A percentile compares a stretch with the other conserved stretches of the same genome.
These are phyloP conservation scores for Nothoprocta pentlandii DNA, from an alignment of 2,113 vertebrate genomes.

Conservation along the genomic window DNA sequence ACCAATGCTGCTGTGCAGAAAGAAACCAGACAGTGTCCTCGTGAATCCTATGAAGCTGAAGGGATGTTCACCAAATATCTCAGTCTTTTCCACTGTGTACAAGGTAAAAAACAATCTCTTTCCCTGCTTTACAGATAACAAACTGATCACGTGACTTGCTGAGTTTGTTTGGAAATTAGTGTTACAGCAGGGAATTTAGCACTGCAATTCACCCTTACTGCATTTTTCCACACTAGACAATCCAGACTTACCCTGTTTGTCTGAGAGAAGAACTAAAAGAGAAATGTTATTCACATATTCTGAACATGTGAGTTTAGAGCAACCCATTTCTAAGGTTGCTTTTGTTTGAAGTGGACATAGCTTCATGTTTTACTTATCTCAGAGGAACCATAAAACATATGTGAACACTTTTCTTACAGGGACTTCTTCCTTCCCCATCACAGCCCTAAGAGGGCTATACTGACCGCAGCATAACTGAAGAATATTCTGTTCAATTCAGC, in stretches of 20 bases:
- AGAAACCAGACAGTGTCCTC: background rate
- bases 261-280: background rate
- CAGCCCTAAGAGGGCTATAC: background rate
- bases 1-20: background rate
- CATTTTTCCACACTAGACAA: background rate
- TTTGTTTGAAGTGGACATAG: background rate
- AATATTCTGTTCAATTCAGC: background rate
- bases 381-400: background rate
- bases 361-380: background rate
- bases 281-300: background rate
- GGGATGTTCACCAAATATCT: background rate
- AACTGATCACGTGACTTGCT: background rate
- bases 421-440: background rate
- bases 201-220: background rate
- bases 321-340: background rate
- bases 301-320: background rate
- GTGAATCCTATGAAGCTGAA: background rate
- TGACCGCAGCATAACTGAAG: background rate
- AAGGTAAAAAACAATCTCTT: background rate
- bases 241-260: fast-evolving
- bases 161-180: background rate
- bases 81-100: background rate
- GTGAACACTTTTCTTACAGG: background rate
- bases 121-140: fast-evolving
- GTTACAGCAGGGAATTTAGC: background rate